phyloP scores from a whole-genome alignment of 2,888 invertebrate species.

The Sussaba pulchella region DNA sequence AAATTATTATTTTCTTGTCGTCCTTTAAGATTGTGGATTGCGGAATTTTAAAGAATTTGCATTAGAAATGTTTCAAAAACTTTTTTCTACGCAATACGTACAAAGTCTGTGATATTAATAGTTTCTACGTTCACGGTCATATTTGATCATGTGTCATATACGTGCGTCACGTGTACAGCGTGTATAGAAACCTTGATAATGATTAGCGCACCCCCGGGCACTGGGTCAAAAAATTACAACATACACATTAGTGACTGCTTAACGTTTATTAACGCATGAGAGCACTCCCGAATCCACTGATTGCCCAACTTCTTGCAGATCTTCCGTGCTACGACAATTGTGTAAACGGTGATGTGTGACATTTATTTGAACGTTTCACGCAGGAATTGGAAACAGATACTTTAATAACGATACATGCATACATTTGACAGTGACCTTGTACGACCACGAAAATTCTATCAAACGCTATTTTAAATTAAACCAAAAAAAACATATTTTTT shows the following conservation, averaged over 20 bases:
- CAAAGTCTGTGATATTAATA: neutral
- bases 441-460: neutral
- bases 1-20: too few relatives aligned
- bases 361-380: neutral
- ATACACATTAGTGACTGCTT: neutral
- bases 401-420: neutral
- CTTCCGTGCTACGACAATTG: slow-evolving; percentile 3
- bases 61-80: neutral
- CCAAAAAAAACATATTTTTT: too few relatives aligned
- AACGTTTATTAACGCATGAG: slow-evolving; percentile 34
- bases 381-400: slow-evolving; percentile 1
- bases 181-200: slow-evolving; percentile 40
- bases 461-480: too few relatives aligned
- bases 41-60: neutral
- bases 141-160: slow-evolving; percentile 14
- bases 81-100: neutral
- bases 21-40: too few relatives aligned
- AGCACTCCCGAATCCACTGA: neutral
- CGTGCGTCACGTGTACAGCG: neutral
- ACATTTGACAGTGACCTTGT: neutral
- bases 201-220: slow-evolving; percentile 26
- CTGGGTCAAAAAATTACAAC: neutral
- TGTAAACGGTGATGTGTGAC: slow-evolving; percentile 19
- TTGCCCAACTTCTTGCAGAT: too few relatives aligned
- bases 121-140: slow-evolving; percentile 1